Percentiles rank a stretch among this genome's conserved stretches.
These are phyloP conservation scores for Halcyon senegalensis DNA, from an alignment of 2,113 vertebrate genomes.

Conservation along the genomic window DNA sequence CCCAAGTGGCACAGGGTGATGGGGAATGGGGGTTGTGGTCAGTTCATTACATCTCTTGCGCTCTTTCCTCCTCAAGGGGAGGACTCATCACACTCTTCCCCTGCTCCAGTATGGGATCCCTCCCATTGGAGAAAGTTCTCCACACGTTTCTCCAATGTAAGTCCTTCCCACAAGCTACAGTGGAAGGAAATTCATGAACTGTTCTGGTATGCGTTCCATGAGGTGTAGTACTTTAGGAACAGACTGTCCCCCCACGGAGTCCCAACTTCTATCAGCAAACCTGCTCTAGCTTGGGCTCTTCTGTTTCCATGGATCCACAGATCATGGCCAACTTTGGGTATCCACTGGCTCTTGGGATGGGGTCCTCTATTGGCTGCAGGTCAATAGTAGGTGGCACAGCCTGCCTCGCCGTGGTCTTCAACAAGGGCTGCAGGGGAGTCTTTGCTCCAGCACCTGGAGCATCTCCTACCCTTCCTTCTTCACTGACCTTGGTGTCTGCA, in stretches of 20 bases:
- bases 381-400: neutral
- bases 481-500: neutral
- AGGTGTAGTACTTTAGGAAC: neutral
- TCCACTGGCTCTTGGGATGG: neutral
- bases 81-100: neutral
- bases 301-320: neutral
- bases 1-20: rapidly evolving
- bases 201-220: too few relatives aligned
- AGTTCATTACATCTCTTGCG: neutral
- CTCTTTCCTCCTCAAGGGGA: neutral
- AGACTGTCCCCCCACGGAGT: neutral
- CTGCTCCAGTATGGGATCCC: neutral
- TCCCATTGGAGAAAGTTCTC: neutral
- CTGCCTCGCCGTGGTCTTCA: neutral
- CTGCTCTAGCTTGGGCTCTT: neutral
- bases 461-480: neutral
- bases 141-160: neutral
- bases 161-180: neutral
- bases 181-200: neutral
- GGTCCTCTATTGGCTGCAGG: neutral
- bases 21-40: neutral
- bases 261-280: too few relatives aligned
- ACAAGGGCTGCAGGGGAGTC: neutral
- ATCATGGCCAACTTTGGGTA: neutral
- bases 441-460: neutral